Percentiles rank a stretch among this genome's conserved stretches.
Conservation (phyloP, 2,888 invertebrate species). For the Thymelicus lineola region DNA sequence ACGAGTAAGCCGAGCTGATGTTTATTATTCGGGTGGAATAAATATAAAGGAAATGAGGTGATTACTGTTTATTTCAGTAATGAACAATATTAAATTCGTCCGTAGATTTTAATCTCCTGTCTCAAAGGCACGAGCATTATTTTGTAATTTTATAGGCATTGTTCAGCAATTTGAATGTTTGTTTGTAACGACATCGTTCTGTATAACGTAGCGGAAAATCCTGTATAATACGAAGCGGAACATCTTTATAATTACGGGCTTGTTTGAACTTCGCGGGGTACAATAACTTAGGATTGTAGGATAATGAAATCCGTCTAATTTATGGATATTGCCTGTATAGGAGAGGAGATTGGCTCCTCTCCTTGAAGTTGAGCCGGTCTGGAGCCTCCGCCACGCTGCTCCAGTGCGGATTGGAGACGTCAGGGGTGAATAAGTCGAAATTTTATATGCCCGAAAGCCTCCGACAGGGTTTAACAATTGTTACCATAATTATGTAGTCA, state of each 20-base stretch:
- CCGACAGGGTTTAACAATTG: too few species aligned
- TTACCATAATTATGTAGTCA: too few species aligned
- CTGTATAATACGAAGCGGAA: not conserved
- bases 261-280: not conserved
- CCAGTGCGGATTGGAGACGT: too few species aligned
- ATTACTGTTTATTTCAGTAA: slow-evolving; percentile 27
- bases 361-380: too few species aligned
- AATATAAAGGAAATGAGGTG: slow-evolving; percentile 31
- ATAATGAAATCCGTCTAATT: not conserved
- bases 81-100: slow-evolving; percentile 27
- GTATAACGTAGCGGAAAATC: slow-evolving; percentile 1
- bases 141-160: slow-evolving; percentile 12
- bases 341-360: too few species aligned
- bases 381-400: too few species aligned
- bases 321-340: not conserved
- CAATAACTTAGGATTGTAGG: not conserved
- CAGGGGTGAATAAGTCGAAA: too few species aligned
- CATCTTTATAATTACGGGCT: slow-evolving; percentile 4
- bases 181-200: not conserved
- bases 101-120: slow-evolving; percentile 23
- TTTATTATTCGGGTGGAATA: slow-evolving; percentile 23
- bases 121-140: slow-evolving; percentile 1
- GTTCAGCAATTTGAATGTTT: slow-evolving; percentile 6
- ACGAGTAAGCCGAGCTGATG: not conserved
- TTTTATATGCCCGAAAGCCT: too few species aligned